phyloP scores from a whole-genome alignment of 2,113 vertebrate genomes.

The Rattus norvegicus region DNA sequence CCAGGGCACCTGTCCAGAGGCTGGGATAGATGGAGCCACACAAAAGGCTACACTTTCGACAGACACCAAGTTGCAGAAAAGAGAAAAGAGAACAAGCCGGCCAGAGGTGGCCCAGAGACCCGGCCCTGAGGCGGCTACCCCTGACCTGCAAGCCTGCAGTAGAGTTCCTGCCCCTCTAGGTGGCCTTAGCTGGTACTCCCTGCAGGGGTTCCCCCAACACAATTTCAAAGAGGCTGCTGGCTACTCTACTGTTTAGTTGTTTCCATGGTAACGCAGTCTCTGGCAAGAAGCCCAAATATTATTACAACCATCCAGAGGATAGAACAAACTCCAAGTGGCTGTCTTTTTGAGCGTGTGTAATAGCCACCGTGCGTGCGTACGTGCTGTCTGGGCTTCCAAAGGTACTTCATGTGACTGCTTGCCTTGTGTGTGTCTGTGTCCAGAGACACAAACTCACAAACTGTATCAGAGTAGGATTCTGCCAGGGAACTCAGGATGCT shows the following conservation, averaged over 20 bases:
- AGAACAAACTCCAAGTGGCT: conserved; percentile 55
- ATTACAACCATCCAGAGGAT: conserved; percentile 70
- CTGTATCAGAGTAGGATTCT: background rate
- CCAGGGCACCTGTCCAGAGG: conserved; percentile 69
- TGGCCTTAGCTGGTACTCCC: background rate
- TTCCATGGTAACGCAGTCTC: conserved; percentile 82
- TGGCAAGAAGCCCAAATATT: conserved; percentile 80
- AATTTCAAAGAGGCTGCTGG: conserved; percentile 53
- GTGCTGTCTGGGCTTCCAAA: background rate
- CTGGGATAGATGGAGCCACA: conserved; percentile 52
- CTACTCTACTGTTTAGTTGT: conserved; percentile 79
- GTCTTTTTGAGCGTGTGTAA: background rate
- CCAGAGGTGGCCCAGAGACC: background rate
- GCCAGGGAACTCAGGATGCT: background rate
- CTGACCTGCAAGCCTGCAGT: background rate
- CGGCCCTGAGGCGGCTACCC: accelerated
- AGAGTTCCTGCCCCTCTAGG: background rate
- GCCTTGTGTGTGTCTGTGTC: background rate
- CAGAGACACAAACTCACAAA: background rate
- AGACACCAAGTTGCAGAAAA: conserved; percentile 2
- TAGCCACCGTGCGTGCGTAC: accelerated
- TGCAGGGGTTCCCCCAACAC: conserved; percentile 12
- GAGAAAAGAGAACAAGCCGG: background rate
- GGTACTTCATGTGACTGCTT: background rate
- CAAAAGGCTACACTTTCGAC: conserved; percentile 63